phyloP scores from a whole-genome alignment of 2,113 vertebrate genomes.

The Tenebrosternarchus preto region DNA sequence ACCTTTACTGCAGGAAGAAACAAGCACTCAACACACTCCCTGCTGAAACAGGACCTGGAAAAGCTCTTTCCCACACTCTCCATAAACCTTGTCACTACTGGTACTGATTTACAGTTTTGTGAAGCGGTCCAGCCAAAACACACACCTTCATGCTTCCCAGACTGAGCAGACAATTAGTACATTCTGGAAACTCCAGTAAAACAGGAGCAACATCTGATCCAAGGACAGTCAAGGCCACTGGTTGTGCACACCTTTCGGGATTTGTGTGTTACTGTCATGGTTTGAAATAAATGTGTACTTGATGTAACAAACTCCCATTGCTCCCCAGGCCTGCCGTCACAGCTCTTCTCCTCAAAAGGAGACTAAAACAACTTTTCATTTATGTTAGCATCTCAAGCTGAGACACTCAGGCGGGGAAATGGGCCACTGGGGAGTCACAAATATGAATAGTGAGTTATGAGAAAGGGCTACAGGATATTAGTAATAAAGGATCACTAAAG shows the following conservation, averaged over 20 bases:
- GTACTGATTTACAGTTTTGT: conserved; percentile 2
- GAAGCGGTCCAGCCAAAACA: neutral
- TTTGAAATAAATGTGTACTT: neutral
- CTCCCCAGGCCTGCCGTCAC: neutral
- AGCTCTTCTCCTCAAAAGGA: conserved; percentile 5
- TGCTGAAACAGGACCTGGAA: neutral
- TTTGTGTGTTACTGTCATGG: neutral
- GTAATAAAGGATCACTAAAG: conserved; percentile 63
- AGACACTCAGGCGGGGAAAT: conserved; percentile 57
- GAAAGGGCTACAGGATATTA: conserved; percentile 66
- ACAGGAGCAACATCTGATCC: neutral
- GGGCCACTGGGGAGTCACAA: conserved; percentile 54
- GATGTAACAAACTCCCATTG: neutral
- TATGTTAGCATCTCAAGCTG: conserved; percentile 41
- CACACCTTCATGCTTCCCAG: neutral
- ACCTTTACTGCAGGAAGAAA: neutral
- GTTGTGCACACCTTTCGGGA: neutral
- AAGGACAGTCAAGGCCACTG: neutral
- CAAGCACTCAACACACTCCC: neutral
- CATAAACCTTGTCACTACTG: neutral
- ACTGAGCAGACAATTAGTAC: neutral
- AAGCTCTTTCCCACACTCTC: neutral
- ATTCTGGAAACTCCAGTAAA: neutral
- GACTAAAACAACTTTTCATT: conserved; percentile 14
- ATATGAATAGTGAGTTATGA: conserved; percentile 65